phyloP scores from a whole-genome alignment of 1,140 invertebrate genomes.

The Penaeus vannamei region DNA sequence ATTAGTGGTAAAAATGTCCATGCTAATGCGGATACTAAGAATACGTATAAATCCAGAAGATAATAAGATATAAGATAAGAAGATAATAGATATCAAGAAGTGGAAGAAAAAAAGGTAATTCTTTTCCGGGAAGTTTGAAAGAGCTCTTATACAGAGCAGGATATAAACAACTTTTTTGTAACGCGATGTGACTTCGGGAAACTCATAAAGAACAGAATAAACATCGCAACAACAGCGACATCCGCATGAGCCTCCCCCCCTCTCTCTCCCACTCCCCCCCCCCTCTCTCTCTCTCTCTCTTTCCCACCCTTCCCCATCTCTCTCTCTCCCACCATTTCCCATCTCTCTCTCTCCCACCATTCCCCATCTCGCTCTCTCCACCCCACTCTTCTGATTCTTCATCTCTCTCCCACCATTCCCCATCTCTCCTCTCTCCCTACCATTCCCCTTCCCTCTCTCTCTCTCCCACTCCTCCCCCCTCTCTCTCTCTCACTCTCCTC shows the following conservation, averaged over 20 bases:
- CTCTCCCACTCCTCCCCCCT: constrained; percentile 4
- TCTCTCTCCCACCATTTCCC: background rate
- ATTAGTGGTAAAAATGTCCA: too few species aligned
- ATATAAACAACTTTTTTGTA: too few species aligned
- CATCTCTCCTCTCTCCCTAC: background rate
- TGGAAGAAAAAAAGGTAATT: too few species aligned
- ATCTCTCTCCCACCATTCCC: background rate
- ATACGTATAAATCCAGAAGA: too few species aligned
- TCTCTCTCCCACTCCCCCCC: constrained; percentile 8
- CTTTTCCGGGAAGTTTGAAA: too few species aligned
- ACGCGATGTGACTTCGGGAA: too few species aligned
- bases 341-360: background rate
- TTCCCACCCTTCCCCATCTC: background rate
- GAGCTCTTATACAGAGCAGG: constrained; percentile 74
- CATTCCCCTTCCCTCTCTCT: background rate
- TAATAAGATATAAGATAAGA: too few species aligned
- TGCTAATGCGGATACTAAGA: too few species aligned
- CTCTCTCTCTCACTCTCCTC: constrained; percentile 22
- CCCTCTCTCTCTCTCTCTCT: background rate
- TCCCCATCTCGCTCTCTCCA: background rate
- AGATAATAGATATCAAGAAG: too few species aligned
- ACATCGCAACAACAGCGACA: background rate
- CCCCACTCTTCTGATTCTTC: background rate
- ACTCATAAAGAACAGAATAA: too few species aligned
- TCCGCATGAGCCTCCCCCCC: background rate